Base-by-base conservation (phyloP, 2,888 invertebrate species). In the Apamea anceps region DNA sequence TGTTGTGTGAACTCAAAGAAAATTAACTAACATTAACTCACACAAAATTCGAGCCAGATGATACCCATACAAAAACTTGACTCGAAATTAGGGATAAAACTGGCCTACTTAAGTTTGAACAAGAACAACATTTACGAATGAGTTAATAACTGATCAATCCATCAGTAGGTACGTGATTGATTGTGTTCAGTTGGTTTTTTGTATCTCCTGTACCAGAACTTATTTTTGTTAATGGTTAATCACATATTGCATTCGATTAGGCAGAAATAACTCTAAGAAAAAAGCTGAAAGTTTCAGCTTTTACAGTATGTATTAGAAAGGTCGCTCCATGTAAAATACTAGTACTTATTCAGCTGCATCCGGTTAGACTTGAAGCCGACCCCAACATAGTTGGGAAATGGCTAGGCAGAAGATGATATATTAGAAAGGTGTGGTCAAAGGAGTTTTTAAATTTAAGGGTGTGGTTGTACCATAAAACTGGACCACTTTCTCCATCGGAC, bases 141-240 rank as follows among this genome's bases (percentile, higher is more conserved):
- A 88, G 83, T 85, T 85, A 77, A 57, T 74, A 88, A 86, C 80
- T 71, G 75, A 80, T 67, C 89, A 88, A 93, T 93, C 92, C 89
- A 92, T 93, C 93, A 93, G 87, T n/a, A n/a, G n/a, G n/a, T 89
- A 86, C 85, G 75, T 93, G 94, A 94, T 93, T 91, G 93, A 94
- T 93, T 89, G 82, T 73, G 84, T 82, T 89, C 66, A 62, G 68
- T 71, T 74, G 76, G 73, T 86, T 82, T 32, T 82, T 85, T 76
- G 48, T 75, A 75, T 60, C 0, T 28, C 32, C 60, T 60, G 13
- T 32, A 57, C 45, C 42, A 45, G 0, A 72, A 83, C 37, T 51
- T 72, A 79, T 85, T 73, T 77, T 48, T 72, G 48, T 60, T 76
- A 75, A 66, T 66, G 66, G 78, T 78, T 60, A 82, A 85, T 82